Conservation (phyloP, 2,797 vertebrate genomes). For the Phrynocephalus vlangalii region DNA sequence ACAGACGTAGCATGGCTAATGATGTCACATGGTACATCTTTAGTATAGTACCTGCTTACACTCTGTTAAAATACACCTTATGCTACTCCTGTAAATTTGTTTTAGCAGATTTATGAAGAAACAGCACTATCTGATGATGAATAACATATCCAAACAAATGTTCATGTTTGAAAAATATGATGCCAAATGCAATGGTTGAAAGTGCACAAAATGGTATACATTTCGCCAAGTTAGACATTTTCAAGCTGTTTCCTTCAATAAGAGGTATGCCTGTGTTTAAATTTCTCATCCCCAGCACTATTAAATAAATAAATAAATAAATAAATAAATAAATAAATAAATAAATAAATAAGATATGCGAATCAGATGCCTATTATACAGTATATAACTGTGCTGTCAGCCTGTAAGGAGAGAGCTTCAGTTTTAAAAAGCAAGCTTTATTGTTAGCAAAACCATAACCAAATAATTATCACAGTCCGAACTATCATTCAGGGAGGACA, state of each 20-base stretch:
- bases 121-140: not conserved
- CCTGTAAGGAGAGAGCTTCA: not conserved
- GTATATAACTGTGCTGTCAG: not conserved
- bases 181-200: not conserved
- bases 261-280: not conserved
- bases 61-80: not conserved
- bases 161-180: not conserved
- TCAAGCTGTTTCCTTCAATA: too few relatives aligned
- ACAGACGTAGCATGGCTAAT: not conserved
- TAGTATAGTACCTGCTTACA: not conserved
- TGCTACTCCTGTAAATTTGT: too few relatives aligned
- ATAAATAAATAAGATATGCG: not conserved
- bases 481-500: not conserved
- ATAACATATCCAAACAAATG: not conserved
- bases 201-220: not conserved
- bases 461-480: not conserved
- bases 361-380: not conserved
- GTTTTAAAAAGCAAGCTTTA: not conserved
- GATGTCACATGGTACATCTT: not conserved
- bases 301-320: too few relatives aligned
- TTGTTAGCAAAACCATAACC: not conserved
- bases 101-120: not conserved
- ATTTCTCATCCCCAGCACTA: not conserved
- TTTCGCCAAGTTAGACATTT: too few relatives aligned
- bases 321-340: too few relatives aligned